Conservation (phyloP, 2,113 vertebrate genomes). For the Campylomormyrus tamandua region DNA sequence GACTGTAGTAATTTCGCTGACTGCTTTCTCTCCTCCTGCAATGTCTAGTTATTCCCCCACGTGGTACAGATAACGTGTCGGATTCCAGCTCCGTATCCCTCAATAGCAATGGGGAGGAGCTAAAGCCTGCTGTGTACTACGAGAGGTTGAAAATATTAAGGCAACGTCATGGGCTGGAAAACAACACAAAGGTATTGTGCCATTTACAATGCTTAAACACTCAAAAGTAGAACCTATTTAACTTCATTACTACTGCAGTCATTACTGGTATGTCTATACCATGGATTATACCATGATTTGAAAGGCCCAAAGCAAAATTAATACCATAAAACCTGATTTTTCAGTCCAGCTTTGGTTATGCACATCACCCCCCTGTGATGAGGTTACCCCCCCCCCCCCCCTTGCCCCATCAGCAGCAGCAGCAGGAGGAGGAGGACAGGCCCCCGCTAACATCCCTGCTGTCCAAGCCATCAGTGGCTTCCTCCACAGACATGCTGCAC, state of each 20-base stretch:
- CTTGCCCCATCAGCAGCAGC: conserved; percentile 16
- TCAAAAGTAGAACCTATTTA: not conserved
- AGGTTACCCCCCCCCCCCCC: not conserved
- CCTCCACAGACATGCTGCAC: conserved; percentile 96
- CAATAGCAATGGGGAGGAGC: conserved; percentile 80
- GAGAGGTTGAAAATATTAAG: conserved; percentile 93
- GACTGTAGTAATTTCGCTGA: not conserved
- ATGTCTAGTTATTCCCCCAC: conserved; percentile 74
- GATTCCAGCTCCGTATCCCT: conserved; percentile 60
- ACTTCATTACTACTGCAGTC: not conserved
- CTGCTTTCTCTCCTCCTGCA: not conserved
- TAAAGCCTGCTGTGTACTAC: conserved; percentile 88
- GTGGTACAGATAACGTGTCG: conserved; percentile 66
- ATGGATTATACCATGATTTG: not conserved
- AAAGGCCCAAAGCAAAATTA: not conserved
- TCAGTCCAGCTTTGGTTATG: not conserved
- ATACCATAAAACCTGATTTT: not conserved
- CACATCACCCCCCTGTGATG: not conserved
- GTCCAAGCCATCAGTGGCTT: conserved; percentile 83
- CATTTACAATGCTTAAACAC: not conserved
- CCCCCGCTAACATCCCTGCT: conserved; percentile 75
- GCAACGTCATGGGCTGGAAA: conserved; percentile 90
- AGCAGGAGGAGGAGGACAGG: conserved; percentile 77
- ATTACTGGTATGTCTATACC: not conserved
- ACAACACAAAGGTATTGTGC: conserved; percentile 70